phyloP scores from a whole-genome alignment of 2,113 vertebrate species.

The Bos javanicus region DNA sequence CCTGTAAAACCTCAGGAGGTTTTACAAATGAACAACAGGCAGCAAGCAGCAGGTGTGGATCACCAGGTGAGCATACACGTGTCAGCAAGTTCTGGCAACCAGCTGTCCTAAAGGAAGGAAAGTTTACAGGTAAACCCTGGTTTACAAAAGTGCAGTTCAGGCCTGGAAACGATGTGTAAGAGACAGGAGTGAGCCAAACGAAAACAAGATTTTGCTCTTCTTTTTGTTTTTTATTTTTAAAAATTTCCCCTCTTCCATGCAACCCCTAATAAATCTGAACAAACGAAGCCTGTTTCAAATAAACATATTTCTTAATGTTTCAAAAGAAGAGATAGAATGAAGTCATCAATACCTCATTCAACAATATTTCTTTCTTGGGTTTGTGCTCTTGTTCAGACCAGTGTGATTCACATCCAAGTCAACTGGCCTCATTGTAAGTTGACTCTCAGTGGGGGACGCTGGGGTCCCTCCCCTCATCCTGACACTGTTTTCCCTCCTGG shows the following conservation, averaged over 20 bases:
- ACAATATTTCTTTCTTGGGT: not conserved
- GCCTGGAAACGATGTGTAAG: not conserved
- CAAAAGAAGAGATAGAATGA: not conserved
- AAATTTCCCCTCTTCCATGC: not conserved
- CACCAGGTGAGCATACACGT: too few species aligned
- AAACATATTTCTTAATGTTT: not conserved
- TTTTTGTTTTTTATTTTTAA: not conserved
- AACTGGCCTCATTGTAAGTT: not conserved
- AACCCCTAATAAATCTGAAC: not conserved
- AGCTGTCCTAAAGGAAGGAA: not conserved
- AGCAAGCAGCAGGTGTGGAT: not conserved
- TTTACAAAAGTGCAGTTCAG: not conserved
- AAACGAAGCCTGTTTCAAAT: not conserved
- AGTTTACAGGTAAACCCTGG: not conserved
- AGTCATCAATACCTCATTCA: not conserved
- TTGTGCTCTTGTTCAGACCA: not conserved
- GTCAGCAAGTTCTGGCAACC: not conserved
- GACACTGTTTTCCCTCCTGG: not conserved
- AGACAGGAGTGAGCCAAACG: not conserved
- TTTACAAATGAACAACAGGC: not conserved
- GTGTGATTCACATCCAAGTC: not conserved
- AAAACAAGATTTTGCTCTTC: not conserved
- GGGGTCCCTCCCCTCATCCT: not conserved
- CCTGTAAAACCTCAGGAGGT: not conserved
- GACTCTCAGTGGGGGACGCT: not conserved